A percentile compares a stretch with the other conserved stretches of the same genome.
These are phyloP conservation scores for Acridotheres tristis DNA, from an alignment of 2,797 vertebrate species.

Conservation along the genomic window DNA sequence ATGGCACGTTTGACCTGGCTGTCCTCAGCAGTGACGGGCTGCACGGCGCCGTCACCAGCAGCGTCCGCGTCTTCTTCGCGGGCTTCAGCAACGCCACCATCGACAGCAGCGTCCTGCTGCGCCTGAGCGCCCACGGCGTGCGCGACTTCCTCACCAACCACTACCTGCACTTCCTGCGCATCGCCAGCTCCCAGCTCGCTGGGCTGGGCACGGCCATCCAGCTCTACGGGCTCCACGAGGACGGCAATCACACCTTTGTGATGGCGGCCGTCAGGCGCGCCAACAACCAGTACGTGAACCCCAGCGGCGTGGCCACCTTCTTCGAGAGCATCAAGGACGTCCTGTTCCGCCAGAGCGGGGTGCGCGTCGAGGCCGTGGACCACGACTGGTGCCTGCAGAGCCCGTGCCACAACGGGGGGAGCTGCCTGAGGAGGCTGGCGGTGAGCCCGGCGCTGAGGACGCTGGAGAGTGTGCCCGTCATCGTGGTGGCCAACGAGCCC, in stretches of 20 bases:
- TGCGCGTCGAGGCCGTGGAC: slow-evolving; percentile 91
- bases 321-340: slow-evolving; percentile 96
- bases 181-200: slow-evolving; percentile 89
- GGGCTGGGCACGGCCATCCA: slow-evolving; percentile 92
- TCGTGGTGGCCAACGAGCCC: slow-evolving; percentile 88
- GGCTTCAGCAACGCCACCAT: slow-evolving; percentile 91
- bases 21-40: slow-evolving; percentile 90
- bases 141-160: slow-evolving; percentile 89
- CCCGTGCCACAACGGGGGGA: slow-evolving; percentile 94
- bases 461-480: slow-evolving; percentile 89
- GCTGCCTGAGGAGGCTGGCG: slow-evolving; percentile 87
- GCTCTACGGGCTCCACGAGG: slow-evolving; percentile 88
- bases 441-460: slow-evolving; percentile 81
- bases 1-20: slow-evolving; percentile 91
- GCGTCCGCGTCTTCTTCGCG: slow-evolving; percentile 85
- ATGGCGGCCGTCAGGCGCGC: slow-evolving; percentile 89
- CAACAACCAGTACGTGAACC: slow-evolving; percentile 89
- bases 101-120: slow-evolving; percentile 94
- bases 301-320: slow-evolving; percentile 94
- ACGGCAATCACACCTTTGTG: slow-evolving; percentile 90
- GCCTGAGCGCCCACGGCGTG: slow-evolving; percentile 80
- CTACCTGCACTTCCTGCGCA: slow-evolving; percentile 92
- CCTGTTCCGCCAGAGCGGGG: slow-evolving; percentile 91
- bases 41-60: slow-evolving; percentile 89
- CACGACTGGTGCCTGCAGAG: slow-evolving; percentile 89